Percentiles rank a stretch among this genome's conserved stretches.
Conservation (phyloP, 2,888 invertebrate genomes). For the Prosapia bicincta region DNA sequence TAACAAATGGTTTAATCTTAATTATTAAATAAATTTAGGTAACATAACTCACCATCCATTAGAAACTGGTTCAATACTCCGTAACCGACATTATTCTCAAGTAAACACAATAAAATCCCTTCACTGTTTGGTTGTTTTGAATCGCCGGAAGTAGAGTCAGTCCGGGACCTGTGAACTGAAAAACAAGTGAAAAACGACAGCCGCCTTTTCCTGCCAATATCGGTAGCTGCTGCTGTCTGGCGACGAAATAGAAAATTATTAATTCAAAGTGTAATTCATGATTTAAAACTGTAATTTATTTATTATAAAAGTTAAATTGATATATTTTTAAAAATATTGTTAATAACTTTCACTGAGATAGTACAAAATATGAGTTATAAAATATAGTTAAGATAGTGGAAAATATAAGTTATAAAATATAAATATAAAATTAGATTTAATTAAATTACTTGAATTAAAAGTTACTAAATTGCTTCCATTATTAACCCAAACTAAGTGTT, state of each 20-base stretch:
- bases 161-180: slow-evolving; percentile 23
- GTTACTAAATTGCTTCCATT: too few relatives aligned
- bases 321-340: too few relatives aligned
- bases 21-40: background rate
- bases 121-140: slow-evolving; percentile 34
- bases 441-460: too few relatives aligned
- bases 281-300: too few relatives aligned
- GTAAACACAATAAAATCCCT: slow-evolving; percentile 33
- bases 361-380: too few relatives aligned
- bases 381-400: too few relatives aligned
- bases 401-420: too few relatives aligned
- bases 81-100: slow-evolving; percentile 33
- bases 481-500: too few relatives aligned
- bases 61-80: slow-evolving; percentile 29
- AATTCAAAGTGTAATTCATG: background rate
- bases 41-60: slow-evolving; percentile 34
- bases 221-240: background rate
- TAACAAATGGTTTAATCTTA: background rate
- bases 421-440: too few relatives aligned
- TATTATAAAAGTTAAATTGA: too few relatives aligned
- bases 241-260: background rate
- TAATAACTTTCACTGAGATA: too few relatives aligned
- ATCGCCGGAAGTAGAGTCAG: slow-evolving; percentile 34
- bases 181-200: slow-evolving; percentile 25
- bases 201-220: background rate